phyloP scores from a whole-genome alignment of 2,888 invertebrate species.

The Drosophila cognata region DNA sequence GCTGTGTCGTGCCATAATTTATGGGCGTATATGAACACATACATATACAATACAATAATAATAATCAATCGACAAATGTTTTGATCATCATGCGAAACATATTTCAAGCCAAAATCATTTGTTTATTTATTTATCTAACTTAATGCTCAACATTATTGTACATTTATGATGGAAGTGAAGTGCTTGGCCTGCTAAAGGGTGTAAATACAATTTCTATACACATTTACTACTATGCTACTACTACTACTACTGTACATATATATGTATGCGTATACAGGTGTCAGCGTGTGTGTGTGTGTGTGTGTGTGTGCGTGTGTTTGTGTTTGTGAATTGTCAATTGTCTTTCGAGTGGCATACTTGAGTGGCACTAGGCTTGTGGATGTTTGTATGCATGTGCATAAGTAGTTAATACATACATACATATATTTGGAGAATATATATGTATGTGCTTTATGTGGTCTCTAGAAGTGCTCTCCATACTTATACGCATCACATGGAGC shows the following conservation, averaged over 20 bases:
- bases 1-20: not conserved
- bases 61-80: not conserved
- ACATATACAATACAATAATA: not conserved
- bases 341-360: constrained; percentile 48
- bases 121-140: constrained; percentile 36
- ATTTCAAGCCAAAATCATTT: constrained; percentile 55
- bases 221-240: not conserved
- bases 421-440: not conserved
- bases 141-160: constrained; percentile 31
- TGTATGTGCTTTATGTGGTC: not conserved
- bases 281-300: constrained; percentile 9
- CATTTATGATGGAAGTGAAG: constrained; percentile 45
- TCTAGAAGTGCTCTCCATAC: constrained; percentile 8
- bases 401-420: not conserved
- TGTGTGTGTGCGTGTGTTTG: not conserved
- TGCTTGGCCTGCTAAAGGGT: constrained; percentile 27
- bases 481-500: constrained; percentile 28
- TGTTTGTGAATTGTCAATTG: not conserved
- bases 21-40: not conserved
- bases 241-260: not conserved
- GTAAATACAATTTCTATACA: not conserved
- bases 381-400: constrained; percentile 20
- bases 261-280: constrained; percentile 6
- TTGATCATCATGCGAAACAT: constrained; percentile 21
- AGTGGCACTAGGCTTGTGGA: constrained; percentile 35